A percentile compares a stretch with the other conserved stretches of the same genome.
These are phyloP conservation scores for Dreissena polymorpha DNA, from an alignment of 1,140 invertebrate genomes.

Conservation along the genomic window DNA sequence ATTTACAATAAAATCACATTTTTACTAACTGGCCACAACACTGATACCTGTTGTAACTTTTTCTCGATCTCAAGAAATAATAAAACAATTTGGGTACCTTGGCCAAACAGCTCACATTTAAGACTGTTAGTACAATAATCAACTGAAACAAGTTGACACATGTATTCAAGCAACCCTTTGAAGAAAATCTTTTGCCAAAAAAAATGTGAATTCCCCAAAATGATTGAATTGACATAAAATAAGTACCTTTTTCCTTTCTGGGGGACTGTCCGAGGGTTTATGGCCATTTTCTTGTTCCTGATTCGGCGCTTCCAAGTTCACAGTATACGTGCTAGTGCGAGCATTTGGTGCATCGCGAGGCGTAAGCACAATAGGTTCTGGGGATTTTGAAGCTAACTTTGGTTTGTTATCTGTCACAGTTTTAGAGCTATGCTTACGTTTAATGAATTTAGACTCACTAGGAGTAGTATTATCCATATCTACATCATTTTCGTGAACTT, in stretches of 20 bases:
- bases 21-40: too few relatives aligned
- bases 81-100: too few relatives aligned
- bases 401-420: slow-evolving; percentile 32
- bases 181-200: too few relatives aligned
- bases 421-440: slow-evolving; percentile 56
- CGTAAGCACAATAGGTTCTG: slow-evolving; percentile 33
- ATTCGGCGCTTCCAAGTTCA: slow-evolving; percentile 67
- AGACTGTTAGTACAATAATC: too few relatives aligned
- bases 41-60: too few relatives aligned
- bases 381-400: slow-evolving; percentile 41
- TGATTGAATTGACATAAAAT: background rate
- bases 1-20: too few relatives aligned
- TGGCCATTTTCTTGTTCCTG: slow-evolving; percentile 35
- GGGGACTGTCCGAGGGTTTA: slow-evolving; percentile 56
- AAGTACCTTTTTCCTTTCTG: slow-evolving; percentile 69
- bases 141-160: too few relatives aligned
- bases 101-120: too few relatives aligned
- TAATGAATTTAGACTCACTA: slow-evolving; percentile 66
- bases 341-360: slow-evolving; percentile 27
- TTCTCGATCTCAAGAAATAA: too few relatives aligned
- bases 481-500: slow-evolving; percentile 38
- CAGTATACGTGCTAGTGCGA: slow-evolving; percentile 64
- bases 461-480: slow-evolving; percentile 37
- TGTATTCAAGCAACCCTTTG: too few relatives aligned
- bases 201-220: too few relatives aligned